Conservation (phyloP, 2,113 vertebrate species). For the Leucoraja erinaceus region DNA sequence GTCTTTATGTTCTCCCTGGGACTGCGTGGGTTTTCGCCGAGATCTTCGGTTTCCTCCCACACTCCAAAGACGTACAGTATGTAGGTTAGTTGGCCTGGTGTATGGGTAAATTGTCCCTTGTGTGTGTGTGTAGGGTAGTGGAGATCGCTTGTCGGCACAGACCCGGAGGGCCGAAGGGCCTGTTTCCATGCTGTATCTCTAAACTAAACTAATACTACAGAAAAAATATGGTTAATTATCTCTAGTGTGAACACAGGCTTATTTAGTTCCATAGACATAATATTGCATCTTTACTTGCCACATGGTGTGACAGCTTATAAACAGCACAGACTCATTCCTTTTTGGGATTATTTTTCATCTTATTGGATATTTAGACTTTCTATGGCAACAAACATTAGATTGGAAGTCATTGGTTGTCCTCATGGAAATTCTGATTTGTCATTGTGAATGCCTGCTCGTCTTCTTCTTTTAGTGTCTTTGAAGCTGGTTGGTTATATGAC, state of each 20-base stretch:
- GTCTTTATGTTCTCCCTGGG: no score
- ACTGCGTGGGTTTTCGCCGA: no score
- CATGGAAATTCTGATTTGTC: conserved; percentile 25
- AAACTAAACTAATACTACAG: not conserved
- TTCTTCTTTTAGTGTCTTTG: no score
- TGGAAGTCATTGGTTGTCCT: conserved; percentile 4
- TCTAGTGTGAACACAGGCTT: not conserved
- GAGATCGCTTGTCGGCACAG: no score
- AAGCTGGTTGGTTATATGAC: no score
- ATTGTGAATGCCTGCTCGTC: not conserved
- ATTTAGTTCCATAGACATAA: conserved; percentile 4
- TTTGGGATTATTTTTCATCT: not conserved
- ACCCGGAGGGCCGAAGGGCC: no score
- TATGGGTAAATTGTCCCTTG: no score
- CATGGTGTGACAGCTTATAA: not conserved
- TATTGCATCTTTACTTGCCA: not conserved
- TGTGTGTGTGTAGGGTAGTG: no score
- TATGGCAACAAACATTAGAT: conserved; percentile 11
- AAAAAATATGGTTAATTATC: not conserved
- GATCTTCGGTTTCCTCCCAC: no score
- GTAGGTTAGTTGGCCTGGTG: no score
- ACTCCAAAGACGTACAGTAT: no score
- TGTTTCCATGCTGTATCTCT: no score
- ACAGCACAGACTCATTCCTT: conserved; percentile 19
- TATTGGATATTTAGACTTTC: not conserved